These are phyloP conservation scores for Lithophane ornitopus DNA, from an alignment of 2,888 invertebrate species.

Conservation along the genomic window DNA sequence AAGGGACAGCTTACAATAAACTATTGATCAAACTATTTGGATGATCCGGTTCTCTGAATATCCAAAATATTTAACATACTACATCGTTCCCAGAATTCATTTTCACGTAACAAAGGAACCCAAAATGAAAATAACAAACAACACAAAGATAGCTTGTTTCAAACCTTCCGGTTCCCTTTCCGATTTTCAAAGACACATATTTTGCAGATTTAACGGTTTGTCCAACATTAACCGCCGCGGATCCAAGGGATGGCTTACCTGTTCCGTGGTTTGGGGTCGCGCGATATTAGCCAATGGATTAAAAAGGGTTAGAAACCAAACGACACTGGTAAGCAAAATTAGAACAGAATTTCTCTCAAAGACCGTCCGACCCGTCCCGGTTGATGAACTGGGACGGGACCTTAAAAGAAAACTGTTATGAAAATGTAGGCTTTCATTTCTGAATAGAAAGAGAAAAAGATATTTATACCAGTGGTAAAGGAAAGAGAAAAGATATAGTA, in stretches of 20 bases:
- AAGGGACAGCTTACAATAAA: neutral
- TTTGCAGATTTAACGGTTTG: constrained; percentile 10
- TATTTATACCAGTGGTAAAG: neutral
- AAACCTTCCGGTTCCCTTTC: neutral
- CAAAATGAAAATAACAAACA: neutral
- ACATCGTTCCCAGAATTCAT: neutral
- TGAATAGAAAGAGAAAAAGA: neutral
- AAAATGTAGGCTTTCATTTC: neutral
- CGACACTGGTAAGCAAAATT: neutral
- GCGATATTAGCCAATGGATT: constrained; percentile 25
- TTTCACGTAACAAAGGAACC: neutral
- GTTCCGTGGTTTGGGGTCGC: neutral
- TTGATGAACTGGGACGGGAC: too few species aligned
- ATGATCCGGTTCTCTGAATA: neutral
- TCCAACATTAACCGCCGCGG: neutral
- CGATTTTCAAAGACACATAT: neutral
- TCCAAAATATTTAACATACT: neutral
- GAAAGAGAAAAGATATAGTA: neutral
- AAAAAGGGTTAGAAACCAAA: constrained; percentile 8
- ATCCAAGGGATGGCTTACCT: constrained; percentile 11
- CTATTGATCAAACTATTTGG: neutral
- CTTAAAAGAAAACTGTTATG: neutral
- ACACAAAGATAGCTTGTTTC: neutral
- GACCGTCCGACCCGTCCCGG: neutral
- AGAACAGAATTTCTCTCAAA: neutral